Evolutionary conservation across 1,140 invertebrate genomes (phyloP).

Genomic region (Calycopis cecrops): DNA sequence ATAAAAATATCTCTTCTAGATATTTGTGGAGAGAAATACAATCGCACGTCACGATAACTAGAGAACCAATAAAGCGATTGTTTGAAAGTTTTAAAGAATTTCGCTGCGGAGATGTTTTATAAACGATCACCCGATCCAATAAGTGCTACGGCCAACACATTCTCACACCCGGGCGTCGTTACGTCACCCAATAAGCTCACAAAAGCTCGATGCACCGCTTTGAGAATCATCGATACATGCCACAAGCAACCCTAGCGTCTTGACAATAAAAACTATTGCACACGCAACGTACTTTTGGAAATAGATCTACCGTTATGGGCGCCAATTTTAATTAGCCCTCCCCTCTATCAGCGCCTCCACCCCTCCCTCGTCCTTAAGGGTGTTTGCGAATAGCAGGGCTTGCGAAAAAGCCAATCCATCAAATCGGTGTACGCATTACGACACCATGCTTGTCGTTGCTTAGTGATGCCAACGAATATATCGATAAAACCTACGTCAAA

Average conservation of each 20-base stretch:
- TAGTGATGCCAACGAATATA: slow-evolving; percentile 33
- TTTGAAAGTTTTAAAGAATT: slow-evolving; percentile 1
- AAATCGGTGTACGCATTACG: slow-evolving; percentile 69
- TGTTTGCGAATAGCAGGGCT: slow-evolving; percentile 70
- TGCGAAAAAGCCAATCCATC: slow-evolving; percentile 73
- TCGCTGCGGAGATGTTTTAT: slow-evolving; percentile 21
- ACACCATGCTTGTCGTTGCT: slow-evolving; percentile 51
- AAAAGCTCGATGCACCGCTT: slow-evolving; percentile 40
- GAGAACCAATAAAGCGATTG: no score
- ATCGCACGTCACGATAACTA: no score
- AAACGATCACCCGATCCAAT: slow-evolving; percentile 31
- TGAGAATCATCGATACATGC: slow-evolving; percentile 21
- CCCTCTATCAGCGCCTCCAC: slow-evolving; percentile 22
- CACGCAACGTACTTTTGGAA: slow-evolving; percentile 25
- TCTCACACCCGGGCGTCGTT: slow-evolving; percentile 36
- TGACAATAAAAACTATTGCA: slow-evolving; percentile 21
- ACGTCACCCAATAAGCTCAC: slow-evolving; percentile 48
- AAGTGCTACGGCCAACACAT: slow-evolving; percentile 30
- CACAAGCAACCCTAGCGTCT: slow-evolving; percentile 28
- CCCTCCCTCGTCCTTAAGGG: slow-evolving; percentile 48
- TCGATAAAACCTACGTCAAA: slow-evolving; percentile 18
- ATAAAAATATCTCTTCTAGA: no score
- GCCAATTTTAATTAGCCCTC: slow-evolving; percentile 71
- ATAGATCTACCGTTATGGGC: slow-evolving; percentile 41
- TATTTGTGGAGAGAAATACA: no score